These are phyloP conservation scores for Nannobrachium achirus DNA, from an alignment of 2,113 vertebrate genomes.

Conservation along the genomic window DNA sequence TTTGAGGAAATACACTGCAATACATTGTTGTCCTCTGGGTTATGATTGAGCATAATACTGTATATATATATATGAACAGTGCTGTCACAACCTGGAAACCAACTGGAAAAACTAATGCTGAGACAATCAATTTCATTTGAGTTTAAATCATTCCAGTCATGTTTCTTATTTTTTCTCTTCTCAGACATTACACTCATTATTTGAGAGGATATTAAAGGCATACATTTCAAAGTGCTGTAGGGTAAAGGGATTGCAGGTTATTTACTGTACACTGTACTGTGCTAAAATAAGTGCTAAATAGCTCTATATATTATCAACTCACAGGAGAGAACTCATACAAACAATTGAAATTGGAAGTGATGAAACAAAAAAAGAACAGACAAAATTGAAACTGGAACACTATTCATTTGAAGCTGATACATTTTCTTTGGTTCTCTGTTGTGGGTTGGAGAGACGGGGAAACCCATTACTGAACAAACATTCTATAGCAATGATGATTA, in stretches of 20 bases:
- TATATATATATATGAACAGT: conserved; percentile 14
- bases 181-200: background rate
- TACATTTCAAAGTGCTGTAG: conserved; percentile 22
- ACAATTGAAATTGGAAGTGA: no score
- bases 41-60: conserved; percentile 60
- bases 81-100: background rate
- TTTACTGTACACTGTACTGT: no score
- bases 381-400: no score
- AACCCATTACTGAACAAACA: no score
- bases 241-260: background rate
- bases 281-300: no score
- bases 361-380: no score
- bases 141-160: background rate
- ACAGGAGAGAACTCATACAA: no score
- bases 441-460: no score
- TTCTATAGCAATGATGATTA: no score
- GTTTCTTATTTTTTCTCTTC: background rate
- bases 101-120: background rate
- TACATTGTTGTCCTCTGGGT: conserved; percentile 48
- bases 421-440: no score
- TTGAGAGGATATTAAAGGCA: background rate
- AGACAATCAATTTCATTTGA: background rate
- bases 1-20: conserved; percentile 5
- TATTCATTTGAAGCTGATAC: no score
- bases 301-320: no score